Base-by-base conservation (phyloP, 2,888 invertebrate species). In the Prostheceraeus crozeri region DNA sequence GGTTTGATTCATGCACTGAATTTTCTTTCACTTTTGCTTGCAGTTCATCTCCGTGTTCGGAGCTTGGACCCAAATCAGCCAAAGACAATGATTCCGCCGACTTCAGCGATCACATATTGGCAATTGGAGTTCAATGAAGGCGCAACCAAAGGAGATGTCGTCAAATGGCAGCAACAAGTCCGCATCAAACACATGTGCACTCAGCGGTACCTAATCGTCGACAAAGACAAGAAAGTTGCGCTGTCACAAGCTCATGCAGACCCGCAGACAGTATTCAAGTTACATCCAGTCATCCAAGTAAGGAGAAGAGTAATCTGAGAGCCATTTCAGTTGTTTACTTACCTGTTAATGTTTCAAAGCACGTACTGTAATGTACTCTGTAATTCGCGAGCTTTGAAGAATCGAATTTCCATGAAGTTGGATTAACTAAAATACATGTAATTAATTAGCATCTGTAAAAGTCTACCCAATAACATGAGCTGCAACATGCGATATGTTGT, bases 81-180 rank as follows among this genome's bases (percentile, higher is more conserved):
- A 1, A 72, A 70, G 65, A 71, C 73, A 4, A 60, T 74, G 63
- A 69, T 70, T 54, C 74, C 73, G 1, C 70, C 72, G 57, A 69
- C 70, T 30, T 73, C 73, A n/a, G 74, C 74, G 14, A 70, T 73
- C 19, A 73, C 71, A 10, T 74, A 72, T 66, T 74, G 74, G 74
- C 74, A 75, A 66, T 64, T 73, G 11, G 72, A 74, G 60, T 61
- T 72, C 25, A 68, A 66, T 28, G 62, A 63, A 23, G 62, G 64
- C 16, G 35, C 60, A 3, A 56, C 66, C 45, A 64, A 64, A 35
- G 67, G 73, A 63, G 69, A 68, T 19, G 66, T 70, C 0, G 52
- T 74, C 33, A 67, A 68, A 21, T 75, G 74, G 74, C 71, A 72
- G 61, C 73, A 74, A 56, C 72, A 72, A 60, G 69, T 70, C 62